Base-by-base conservation (phyloP, 2,113 vertebrate genomes). In the Speoplatyrhinus poulsoni region DNA sequence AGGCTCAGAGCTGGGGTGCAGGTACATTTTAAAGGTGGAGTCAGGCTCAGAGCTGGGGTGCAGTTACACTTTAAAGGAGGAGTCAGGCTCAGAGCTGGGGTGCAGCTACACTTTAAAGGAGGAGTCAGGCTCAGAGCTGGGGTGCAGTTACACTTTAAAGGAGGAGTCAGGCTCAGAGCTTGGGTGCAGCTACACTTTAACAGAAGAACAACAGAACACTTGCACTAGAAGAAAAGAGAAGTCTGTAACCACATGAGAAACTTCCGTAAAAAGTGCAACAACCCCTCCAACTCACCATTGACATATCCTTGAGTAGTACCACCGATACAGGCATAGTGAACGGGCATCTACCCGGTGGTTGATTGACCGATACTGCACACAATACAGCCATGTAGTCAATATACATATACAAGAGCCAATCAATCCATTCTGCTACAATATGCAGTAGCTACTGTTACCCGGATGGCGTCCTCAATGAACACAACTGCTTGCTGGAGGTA, bases 391-490 rank as follows among this genome's bases (percentile, higher is more conserved):
- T 41, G 0, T 67, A 3, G 46, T 75, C 62, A 47, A 11, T 12
- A 70, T 52, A 73, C 50, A 6, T 41, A 41, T 8, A 41, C 36
- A 41, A 41, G 36, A 8, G 36, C 36, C 36, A 41, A 41, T 41
- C 36, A 41, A 41, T 41, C 36, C 7, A 8, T 41, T 5, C 4
- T 41, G 6, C 36, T 8, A 6, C 36, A 41, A 41, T 8, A 8
- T 41, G 5, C 36, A 6, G 7, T 8, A 52, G 9, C 13, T 52
- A 52, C 49, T 52, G 10, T 53, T 6, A 99, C 98, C 91, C 96
- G 90, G 82, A 99, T 92, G 2, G 96, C 97, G 10, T 99, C 97
- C 82, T 99, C 97, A 19, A 97, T 96, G 75, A 99, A 95, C 10
- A 99, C 94, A 47, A 94, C 79, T 0, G 97, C 97, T 84, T 96